phyloP scores from a whole-genome alignment of 2,797 vertebrate genomes.

The Lithobates sylvaticus region DNA sequence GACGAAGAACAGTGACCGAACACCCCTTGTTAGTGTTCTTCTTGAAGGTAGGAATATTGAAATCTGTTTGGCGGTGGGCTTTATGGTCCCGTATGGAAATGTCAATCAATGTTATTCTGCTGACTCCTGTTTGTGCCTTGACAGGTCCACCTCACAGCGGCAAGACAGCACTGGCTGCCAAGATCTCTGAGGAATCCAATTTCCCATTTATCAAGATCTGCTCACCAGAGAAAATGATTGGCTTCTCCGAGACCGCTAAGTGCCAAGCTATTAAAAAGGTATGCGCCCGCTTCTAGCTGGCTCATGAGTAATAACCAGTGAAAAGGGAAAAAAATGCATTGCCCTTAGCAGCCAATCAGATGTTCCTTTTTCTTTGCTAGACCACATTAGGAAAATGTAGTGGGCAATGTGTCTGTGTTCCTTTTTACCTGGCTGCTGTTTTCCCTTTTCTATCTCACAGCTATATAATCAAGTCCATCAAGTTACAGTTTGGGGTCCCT shows the following conservation, averaged over 20 bases:
- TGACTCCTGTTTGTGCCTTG: background rate
- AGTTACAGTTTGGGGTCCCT: no score
- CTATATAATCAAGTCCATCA: no score
- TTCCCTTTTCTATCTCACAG: no score
- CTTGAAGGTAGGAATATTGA: slow-evolving; percentile 83
- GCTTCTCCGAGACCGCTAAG: slow-evolving; percentile 94
- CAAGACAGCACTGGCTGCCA: slow-evolving; percentile 92
- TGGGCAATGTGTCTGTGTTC: no score
- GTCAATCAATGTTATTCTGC: background rate
- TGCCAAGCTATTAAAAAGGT: slow-evolving; percentile 98
- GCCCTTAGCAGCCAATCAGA: no score
- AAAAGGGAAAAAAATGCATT: no score
- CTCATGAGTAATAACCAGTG: background rate
- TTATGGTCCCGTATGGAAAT: background rate
- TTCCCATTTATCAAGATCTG: slow-evolving; percentile 99
- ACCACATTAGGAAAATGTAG: no score
- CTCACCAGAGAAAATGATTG: slow-evolving; percentile 97
- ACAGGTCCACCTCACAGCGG: slow-evolving; percentile 94
- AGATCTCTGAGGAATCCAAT: slow-evolving; percentile 92
- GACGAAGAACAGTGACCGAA: slow-evolving; percentile 94
- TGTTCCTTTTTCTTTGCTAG: no score
- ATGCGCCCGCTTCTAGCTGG: background rate
- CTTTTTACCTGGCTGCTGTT: no score
- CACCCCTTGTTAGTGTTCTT: slow-evolving; percentile 91
- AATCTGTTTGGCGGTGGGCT: background rate